Percentiles rank a stretch among this genome's conserved stretches.
These are phyloP conservation scores for Campoplex capitator DNA, from an alignment of 2,888 invertebrate genomes.

Conservation along the genomic window DNA sequence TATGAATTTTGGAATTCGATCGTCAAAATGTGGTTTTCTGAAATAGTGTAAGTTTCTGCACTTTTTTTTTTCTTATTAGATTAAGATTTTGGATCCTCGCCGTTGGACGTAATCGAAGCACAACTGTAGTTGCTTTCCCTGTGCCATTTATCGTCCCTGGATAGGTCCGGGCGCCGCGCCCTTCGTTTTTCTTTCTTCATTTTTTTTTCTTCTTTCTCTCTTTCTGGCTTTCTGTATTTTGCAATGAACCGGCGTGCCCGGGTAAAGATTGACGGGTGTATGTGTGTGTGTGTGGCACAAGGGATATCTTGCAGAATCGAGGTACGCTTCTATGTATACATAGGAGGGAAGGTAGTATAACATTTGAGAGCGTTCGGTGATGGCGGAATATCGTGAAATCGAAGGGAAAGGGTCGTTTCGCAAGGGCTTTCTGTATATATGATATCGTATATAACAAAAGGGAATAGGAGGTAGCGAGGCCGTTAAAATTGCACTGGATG, in stretches of 20 bases:
- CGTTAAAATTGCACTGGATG: constrained; percentile 78
- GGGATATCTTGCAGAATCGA: constrained; percentile 32
- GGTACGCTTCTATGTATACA: constrained; percentile 18
- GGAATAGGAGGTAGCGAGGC: constrained; percentile 68
- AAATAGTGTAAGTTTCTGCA: background rate
- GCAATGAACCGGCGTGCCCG: constrained; percentile 19
- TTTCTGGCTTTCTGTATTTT: constrained; percentile 10
- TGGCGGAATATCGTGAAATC: constrained; percentile 63
- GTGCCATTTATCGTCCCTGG: constrained; percentile 31
- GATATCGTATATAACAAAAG: constrained; percentile 32
- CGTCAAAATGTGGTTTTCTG: no score
- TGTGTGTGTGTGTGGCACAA: background rate
- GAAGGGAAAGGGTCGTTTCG: constrained; percentile 65
- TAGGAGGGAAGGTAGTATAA: constrained; percentile 24
- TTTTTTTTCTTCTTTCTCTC: background rate
- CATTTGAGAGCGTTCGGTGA: constrained; percentile 16
- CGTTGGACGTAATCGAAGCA: background rate
- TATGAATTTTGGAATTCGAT: no score
- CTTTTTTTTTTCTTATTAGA: background rate
- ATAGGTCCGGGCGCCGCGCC: constrained; percentile 40
- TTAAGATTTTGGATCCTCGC: background rate
- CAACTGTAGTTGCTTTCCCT: constrained; percentile 31
- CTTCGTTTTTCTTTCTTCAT: constrained; percentile 13
- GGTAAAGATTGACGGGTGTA: constrained; percentile 54
- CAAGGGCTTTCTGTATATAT: constrained; percentile 42